phyloP scores from a whole-genome alignment of 2,113 vertebrate genomes.

The Cinclus cinclus region DNA sequence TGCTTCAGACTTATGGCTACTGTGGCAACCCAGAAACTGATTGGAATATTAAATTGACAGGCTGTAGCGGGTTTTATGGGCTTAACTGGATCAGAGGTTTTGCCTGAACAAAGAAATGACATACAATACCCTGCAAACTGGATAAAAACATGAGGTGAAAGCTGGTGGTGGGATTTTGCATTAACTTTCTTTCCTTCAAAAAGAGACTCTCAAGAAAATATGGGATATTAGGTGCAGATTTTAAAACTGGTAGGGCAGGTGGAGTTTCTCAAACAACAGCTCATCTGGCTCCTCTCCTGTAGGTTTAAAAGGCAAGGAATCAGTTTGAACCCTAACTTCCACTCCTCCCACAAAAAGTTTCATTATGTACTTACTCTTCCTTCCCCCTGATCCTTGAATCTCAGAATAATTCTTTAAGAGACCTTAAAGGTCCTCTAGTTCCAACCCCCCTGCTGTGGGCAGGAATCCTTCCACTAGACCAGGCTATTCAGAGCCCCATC shows the following conservation, averaged over 20 bases:
- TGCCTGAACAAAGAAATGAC: slow-evolving; percentile 29
- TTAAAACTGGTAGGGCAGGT: not conserved
- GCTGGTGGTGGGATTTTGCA: not conserved
- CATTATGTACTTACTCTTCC: not conserved
- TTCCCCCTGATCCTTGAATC: not conserved
- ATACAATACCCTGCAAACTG: not conserved
- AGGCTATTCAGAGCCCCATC: not conserved
- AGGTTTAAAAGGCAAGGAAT: not conserved
- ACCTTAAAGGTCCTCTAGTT: not conserved
- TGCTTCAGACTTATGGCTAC: slow-evolving; percentile 64
- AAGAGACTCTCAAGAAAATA: not conserved
- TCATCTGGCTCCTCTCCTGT: not conserved
- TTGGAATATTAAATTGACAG: slow-evolving; percentile 62
- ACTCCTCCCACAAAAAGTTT: not conserved
- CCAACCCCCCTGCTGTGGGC: not conserved
- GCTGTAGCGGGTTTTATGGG: not conserved
- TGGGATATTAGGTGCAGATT: not conserved
- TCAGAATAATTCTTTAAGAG: not conserved
- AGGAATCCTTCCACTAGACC: not conserved
- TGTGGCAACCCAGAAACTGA: slow-evolving; percentile 53
- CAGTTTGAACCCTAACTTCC: not conserved
- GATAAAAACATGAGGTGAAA: not conserved
- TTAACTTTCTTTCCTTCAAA: not conserved
- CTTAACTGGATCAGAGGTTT: slow-evolving; percentile 13
- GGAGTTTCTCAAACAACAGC: not conserved